phyloP scores from a whole-genome alignment of 2,113 vertebrate species.

The Pygoscelis adeliae region DNA sequence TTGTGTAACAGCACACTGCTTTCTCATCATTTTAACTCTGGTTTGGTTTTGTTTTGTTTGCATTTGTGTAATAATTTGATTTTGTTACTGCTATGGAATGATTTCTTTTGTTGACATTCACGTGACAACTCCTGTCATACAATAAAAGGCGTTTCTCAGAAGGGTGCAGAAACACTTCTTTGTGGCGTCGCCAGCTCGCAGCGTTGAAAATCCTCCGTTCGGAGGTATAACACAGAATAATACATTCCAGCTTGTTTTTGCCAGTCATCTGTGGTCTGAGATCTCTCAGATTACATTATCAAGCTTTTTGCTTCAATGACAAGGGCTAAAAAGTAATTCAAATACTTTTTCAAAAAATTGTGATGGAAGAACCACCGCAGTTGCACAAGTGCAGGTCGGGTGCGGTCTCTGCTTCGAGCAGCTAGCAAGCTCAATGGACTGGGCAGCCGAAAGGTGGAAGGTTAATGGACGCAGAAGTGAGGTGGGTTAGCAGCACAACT shows the following conservation, averaged over 20 bases:
- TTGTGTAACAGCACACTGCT: not conserved
- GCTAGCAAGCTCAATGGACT: not conserved
- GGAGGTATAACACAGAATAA: not conserved
- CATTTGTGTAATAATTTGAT: not conserved
- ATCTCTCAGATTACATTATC: not conserved
- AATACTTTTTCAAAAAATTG: not conserved
- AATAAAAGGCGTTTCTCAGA: slow-evolving; percentile 53
- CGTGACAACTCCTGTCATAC: not conserved
- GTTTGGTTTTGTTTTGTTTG: not conserved
- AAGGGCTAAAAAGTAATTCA: not conserved
- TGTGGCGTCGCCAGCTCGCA: not conserved
- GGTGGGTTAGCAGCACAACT: not conserved
- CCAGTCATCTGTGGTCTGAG: not conserved
- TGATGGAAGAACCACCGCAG: not conserved
- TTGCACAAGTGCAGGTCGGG: rapidly evolving
- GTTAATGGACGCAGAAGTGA: not conserved
- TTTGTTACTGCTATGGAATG: not conserved
- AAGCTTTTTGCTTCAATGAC: not conserved
- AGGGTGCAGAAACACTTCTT: not conserved
- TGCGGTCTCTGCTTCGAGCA: not conserved
- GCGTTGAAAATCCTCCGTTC: not conserved
- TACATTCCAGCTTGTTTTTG: not conserved
- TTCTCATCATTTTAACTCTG: slow-evolving; percentile 18
- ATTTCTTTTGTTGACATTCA: not conserved
- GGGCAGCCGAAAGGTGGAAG: not conserved